Conservation (phyloP, 2,113 vertebrate species). For the Rhipidura dahli region DNA sequence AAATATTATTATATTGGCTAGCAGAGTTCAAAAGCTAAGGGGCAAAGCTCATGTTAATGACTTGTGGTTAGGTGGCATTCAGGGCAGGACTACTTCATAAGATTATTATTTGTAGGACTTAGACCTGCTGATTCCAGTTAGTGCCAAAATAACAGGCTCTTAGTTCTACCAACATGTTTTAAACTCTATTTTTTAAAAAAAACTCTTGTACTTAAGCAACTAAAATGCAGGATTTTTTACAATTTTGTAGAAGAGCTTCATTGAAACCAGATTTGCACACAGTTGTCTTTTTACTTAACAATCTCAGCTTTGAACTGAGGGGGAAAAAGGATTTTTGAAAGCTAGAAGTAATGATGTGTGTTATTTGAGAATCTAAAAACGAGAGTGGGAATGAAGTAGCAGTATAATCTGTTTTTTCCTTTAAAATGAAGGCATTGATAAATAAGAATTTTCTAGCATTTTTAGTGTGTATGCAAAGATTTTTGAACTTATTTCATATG, state of each 20-base stretch:
- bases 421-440: not conserved
- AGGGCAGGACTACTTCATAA: not conserved
- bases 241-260: not conserved
- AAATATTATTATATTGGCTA: not conserved
- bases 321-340: not conserved
- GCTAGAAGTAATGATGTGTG: not conserved
- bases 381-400: not conserved
- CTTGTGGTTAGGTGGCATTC: not conserved
- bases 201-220: not conserved
- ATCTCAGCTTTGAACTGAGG: not conserved
- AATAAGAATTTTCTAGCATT: not conserved
- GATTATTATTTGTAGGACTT: not conserved
- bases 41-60: constrained; percentile 11
- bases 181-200: not conserved
- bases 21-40: constrained; percentile 18
- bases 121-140: not conserved
- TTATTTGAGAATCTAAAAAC: not conserved
- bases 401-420: not conserved
- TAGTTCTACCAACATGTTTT: not conserved
- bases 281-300: not conserved
- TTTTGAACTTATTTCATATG: not conserved
- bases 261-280: not conserved
- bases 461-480: not conserved
- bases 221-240: not conserved
- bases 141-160: not conserved